Percentiles rank a stretch among this genome's conserved stretches.
Conservation (phyloP, 2,888 invertebrate genomes). For the Craniophora ligustri region DNA sequence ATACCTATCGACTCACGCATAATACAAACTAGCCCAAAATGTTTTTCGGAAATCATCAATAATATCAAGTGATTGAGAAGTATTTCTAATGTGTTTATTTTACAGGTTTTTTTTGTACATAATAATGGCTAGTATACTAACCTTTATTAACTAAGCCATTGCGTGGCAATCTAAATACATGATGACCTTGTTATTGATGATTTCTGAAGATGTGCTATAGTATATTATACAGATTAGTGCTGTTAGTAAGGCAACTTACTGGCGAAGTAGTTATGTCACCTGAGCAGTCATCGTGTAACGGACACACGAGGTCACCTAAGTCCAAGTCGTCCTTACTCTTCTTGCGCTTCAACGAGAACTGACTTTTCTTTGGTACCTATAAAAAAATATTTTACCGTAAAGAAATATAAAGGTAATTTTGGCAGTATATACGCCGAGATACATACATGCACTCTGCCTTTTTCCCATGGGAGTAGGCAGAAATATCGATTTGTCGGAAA, state of each 20-base stretch:
- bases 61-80: background rate
- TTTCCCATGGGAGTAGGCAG: too few relatives aligned
- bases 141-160: too few relatives aligned
- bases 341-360: conserved; percentile 95
- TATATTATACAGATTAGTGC: conserved; percentile 74
- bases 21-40: conserved; percentile 2
- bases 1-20: background rate
- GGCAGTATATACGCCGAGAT: too few relatives aligned
- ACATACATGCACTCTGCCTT: too few relatives aligned
- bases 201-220: conserved; percentile 30
- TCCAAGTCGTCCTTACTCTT: conserved; percentile 95
- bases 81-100: too few relatives aligned
- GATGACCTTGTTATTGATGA: conserved; percentile 18
- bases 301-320: conserved; percentile 95
- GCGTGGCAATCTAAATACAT: background rate
- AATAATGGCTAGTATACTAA: too few relatives aligned
- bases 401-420: too few relatives aligned
- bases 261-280: conserved; percentile 81
- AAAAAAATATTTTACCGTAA: conserved; percentile 19
- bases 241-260: conserved; percentile 84
- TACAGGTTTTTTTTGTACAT: too few relatives aligned
- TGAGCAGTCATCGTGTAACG: conserved; percentile 90
- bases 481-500: too few relatives aligned
- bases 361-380: conserved; percentile 95
- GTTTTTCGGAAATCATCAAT: conserved; percentile 29